Evolutionary conservation across 2,797 vertebrate genomes (phyloP).

Genomic region (Oreochromis mossambicus): DNA sequence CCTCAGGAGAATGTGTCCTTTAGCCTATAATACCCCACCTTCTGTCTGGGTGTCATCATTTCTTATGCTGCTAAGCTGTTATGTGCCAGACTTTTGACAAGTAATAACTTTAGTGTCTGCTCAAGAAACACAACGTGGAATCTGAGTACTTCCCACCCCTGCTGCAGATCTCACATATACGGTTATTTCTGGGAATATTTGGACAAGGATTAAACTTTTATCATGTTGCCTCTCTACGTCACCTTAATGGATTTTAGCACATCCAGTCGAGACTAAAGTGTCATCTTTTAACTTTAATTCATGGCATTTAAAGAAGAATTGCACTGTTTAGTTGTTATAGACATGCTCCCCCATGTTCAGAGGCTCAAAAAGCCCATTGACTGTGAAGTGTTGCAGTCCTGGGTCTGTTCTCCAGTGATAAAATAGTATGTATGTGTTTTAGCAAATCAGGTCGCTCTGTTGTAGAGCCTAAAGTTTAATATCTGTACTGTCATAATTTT

Average conservation of each 20-base stretch:
- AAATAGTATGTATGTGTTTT: background rate
- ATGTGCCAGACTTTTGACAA: background rate
- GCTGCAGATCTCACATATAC: background rate
- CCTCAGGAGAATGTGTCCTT: conserved; percentile 21
- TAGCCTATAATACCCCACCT: conserved; percentile 16
- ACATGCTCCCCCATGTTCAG: background rate
- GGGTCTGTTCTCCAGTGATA: background rate
- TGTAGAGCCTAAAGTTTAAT: background rate
- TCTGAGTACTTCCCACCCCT: background rate
- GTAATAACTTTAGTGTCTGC: background rate
- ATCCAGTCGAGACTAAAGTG: background rate
- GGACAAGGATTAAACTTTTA: background rate
- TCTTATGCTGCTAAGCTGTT: conserved; percentile 21
- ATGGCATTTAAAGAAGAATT: background rate
- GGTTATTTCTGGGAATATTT: background rate
- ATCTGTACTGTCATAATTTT: background rate
- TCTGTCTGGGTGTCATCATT: conserved; percentile 24
- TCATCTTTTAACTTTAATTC: background rate
- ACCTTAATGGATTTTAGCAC: background rate
- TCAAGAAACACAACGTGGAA: background rate
- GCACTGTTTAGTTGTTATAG: background rate
- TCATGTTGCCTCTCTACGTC: background rate
- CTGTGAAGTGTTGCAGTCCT: background rate
- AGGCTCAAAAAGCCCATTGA: background rate
- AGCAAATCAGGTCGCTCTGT: background rate